Conservation (phyloP, 1,140 invertebrate species). For the Maconellicoccus hirsutus region DNA sequence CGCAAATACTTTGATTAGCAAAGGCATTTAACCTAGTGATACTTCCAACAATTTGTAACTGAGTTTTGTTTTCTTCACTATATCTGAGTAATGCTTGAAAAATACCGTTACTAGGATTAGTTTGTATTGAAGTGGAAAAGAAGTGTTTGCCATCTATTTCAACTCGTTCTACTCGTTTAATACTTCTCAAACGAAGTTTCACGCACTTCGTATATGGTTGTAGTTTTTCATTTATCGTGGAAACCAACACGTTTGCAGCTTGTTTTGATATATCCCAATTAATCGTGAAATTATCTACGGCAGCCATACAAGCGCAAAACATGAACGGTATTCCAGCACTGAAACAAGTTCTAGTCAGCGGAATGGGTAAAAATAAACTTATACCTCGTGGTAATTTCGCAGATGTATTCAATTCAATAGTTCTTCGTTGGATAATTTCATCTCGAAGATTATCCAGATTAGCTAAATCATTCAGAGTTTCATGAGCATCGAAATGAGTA, state of each 20-base stretch:
- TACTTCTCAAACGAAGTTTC: conserved; percentile 54
- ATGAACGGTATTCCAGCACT: conserved; percentile 37
- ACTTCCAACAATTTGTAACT: not conserved
- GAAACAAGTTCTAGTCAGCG: conserved; percentile 36
- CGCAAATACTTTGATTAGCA: not conserved
- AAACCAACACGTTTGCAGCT: not conserved
- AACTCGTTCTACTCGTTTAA: not conserved
- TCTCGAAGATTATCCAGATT: conserved; percentile 13
- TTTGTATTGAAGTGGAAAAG: not conserved
- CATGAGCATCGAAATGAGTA: conserved; percentile 71
- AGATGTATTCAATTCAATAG: conserved; percentile 44
- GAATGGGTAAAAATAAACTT: not conserved
- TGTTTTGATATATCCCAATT: no score
- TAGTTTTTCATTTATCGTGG: no score
- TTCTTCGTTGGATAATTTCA: conserved; percentile 43
- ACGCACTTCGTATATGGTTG: no score
- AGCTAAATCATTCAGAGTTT: conserved; percentile 45
- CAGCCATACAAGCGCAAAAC: conserved; percentile 37
- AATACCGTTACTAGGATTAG: not conserved
- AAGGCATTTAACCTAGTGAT: not conserved
- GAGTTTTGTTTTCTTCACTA: not conserved
- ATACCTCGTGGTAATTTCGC: conserved; percentile 28
- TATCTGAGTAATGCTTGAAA: not conserved
- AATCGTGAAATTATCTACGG: no score
- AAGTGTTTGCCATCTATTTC: not conserved